Conservation (phyloP, 2,113 vertebrate genomes). For the Mirza zaza region DNA sequence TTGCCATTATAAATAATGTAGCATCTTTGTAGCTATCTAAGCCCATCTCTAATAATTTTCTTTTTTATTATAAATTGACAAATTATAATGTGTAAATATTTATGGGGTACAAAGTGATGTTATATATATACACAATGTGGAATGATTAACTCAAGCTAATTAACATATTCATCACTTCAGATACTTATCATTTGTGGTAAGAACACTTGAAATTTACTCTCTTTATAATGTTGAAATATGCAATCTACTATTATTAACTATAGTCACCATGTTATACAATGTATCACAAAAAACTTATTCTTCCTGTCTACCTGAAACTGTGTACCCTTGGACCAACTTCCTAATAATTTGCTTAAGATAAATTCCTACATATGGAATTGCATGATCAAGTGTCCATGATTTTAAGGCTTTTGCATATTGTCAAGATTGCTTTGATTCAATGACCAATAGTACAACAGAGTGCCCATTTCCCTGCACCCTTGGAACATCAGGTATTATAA, state of each 20-base stretch:
- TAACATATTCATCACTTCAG: background rate
- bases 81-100: background rate
- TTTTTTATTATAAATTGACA: background rate
- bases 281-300: background rate
- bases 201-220: background rate
- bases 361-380: background rate
- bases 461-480: background rate
- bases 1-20: background rate
- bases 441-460: background rate
- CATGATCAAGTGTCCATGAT: background rate
- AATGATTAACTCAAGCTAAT: background rate
- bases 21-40: background rate
- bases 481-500: background rate
- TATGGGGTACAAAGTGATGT: background rate
- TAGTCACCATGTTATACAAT: background rate
- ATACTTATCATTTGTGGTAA: background rate
- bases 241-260: background rate
- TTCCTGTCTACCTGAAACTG: background rate
- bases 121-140: background rate
- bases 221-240: background rate
- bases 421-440: background rate
- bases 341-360: background rate
- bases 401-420: background rate
- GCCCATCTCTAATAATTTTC: background rate
- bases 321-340: background rate